Evolutionary conservation across 2,113 vertebrate genomes (phyloP).

Genomic region (Daphoenositta chrysoptera): DNA sequence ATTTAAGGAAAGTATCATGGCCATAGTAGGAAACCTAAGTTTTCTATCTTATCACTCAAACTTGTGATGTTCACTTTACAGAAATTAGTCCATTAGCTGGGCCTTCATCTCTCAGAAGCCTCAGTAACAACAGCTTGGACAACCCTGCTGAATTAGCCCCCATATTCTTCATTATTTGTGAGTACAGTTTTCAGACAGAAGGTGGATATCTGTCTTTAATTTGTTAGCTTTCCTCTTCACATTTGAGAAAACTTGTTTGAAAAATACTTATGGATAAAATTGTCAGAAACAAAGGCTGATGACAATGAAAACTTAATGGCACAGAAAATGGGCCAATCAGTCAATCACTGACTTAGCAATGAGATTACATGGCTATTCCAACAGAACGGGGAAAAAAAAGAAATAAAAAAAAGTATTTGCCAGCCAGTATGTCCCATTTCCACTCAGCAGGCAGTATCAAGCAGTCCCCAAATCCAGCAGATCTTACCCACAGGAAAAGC

Average conservation of each 20-base stretch:
- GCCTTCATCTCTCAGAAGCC: not conserved
- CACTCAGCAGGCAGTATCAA: not conserved
- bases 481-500: not conserved
- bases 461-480: not conserved
- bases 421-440: not conserved
- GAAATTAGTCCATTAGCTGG: slow-evolving; percentile 29
- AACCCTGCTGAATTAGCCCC: not conserved
- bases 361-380: not conserved
- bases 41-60: not conserved
- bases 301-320: slow-evolving; percentile 1
- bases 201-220: not conserved
- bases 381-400: not conserved
- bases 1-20: not conserved
- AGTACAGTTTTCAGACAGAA: not conserved
- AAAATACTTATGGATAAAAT: not conserved
- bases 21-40: not conserved
- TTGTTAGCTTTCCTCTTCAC: not conserved
- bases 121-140: not conserved
- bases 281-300: not conserved
- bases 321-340: not conserved
- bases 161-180: not conserved
- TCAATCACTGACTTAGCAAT: not conserved
- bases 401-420: not conserved
- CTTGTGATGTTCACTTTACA: not conserved
- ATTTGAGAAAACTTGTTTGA: not conserved